phyloP scores from a whole-genome alignment of 2,797 vertebrate genomes.

The Molossus molossus region DNA sequence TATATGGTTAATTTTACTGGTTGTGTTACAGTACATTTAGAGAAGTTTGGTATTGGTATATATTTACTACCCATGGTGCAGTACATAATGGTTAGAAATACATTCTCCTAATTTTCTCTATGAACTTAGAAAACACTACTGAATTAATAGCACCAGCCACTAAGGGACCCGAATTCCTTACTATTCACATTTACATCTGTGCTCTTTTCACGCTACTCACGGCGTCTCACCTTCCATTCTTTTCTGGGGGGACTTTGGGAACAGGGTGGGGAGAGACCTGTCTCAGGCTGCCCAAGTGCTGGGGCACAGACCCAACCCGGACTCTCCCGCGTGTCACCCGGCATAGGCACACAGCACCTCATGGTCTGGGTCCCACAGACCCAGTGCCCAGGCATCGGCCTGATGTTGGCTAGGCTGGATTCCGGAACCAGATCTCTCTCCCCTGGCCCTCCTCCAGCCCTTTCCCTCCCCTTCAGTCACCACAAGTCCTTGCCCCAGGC shows the following conservation, averaged over 20 bases:
- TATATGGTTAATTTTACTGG: constrained; percentile 19
- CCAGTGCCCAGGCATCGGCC: neutral
- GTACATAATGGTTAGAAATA: constrained; percentile 39
- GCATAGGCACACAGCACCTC: neutral
- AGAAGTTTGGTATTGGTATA: neutral
- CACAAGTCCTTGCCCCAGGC: neutral
- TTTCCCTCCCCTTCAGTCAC: neutral
- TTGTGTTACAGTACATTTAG: neutral
- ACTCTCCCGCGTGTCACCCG: neutral
- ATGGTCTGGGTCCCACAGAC: neutral
- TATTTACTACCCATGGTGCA: constrained; percentile 1
- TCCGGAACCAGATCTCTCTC: neutral
- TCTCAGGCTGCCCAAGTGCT: neutral
- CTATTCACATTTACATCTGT: constrained; percentile 68
- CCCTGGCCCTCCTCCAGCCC: fast-evolving
- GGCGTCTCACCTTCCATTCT: neutral
- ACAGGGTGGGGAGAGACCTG: neutral
- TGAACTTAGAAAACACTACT: constrained; percentile 63
- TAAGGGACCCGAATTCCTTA: constrained; percentile 72
- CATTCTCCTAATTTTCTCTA: constrained; percentile 64
- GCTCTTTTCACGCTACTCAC: neutral
- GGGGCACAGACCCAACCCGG: neutral
- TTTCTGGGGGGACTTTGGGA: neutral
- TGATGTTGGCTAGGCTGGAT: neutral
- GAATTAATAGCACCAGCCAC: constrained; percentile 75